These are phyloP conservation scores for Brachionus rubens DNA, from an alignment of 1,140 invertebrate species.

Conservation along the genomic window DNA sequence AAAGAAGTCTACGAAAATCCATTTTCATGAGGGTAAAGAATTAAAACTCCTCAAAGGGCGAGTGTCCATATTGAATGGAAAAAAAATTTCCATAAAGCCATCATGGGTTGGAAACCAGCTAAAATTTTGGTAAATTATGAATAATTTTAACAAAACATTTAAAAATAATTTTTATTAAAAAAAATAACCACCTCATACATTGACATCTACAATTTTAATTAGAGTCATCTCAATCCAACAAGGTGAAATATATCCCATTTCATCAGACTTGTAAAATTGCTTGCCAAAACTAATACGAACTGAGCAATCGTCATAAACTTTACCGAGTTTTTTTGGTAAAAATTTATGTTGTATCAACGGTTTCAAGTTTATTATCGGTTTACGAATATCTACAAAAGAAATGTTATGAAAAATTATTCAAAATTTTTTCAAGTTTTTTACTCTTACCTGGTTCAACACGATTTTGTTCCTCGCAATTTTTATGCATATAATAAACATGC, in stretches of 20 bases:
- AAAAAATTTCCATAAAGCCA: no score
- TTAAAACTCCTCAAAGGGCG: no score
- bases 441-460: background rate
- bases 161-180: no score
- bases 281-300: conserved; percentile 8
- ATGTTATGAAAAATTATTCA: background rate
- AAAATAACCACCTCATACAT: no score
- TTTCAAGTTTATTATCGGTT: background rate
- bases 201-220: background rate
- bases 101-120: no score
- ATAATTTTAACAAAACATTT: no score
- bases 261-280: background rate
- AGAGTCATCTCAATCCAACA: conserved; percentile 19
- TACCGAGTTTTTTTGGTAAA: conserved; percentile 17
- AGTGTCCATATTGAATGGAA: no score
- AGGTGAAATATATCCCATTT: background rate
- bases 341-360: conserved; percentile 11
- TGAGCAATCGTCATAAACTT: conserved; percentile 14
- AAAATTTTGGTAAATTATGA: no score
- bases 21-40: no score
- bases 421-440: background rate
- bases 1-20: no score
- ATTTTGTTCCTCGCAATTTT: background rate
- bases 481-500: background rate
- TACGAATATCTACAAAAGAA: background rate